These are phyloP conservation scores for Raillietiella orientalis DNA, from an alignment of 2,888 invertebrate genomes.

Conservation along the genomic window DNA sequence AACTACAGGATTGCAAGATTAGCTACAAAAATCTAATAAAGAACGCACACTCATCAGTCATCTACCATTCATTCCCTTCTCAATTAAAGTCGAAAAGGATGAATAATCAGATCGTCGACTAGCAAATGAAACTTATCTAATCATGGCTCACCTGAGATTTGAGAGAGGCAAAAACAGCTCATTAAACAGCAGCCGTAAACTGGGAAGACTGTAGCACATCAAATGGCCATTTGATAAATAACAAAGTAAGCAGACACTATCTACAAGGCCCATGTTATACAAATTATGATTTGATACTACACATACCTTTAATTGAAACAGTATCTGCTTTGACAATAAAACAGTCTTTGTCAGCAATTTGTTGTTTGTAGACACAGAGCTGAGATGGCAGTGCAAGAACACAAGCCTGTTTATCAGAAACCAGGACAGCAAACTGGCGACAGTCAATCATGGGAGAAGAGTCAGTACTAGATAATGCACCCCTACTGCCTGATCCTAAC, in stretches of 20 bases:
- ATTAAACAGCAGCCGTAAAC: constrained; percentile 64
- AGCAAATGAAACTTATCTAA: no score
- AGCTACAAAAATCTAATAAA: no score
- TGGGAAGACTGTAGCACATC: constrained; percentile 76
- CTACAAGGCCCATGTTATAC: constrained; percentile 30
- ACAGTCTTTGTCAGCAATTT: constrained; percentile 58
- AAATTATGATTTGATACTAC: no score
- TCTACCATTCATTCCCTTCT: no score
- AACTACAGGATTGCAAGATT: no score
- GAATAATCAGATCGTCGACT: no score
- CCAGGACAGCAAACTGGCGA: constrained; percentile 68
- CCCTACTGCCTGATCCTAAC: no score
- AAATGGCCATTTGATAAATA: constrained; percentile 83
- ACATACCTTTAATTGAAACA: constrained; percentile 48
- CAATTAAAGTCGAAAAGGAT: no score
- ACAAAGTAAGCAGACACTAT: constrained; percentile 73
- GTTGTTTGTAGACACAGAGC: constrained; percentile 70
- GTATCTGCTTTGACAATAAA: constrained; percentile 83
- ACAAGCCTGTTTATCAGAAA: constrained; percentile 77
- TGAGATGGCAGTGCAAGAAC: constrained; percentile 82
- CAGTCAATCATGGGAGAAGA: no score
- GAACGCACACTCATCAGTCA: no score
- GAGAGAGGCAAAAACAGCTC: constrained; percentile 77
- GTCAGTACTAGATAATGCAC: constrained; percentile 2
- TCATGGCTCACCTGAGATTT: no score